These are phyloP conservation scores for Cebuella pygmaea DNA, from an alignment of 2,797 vertebrate species.

Conservation along the genomic window DNA sequence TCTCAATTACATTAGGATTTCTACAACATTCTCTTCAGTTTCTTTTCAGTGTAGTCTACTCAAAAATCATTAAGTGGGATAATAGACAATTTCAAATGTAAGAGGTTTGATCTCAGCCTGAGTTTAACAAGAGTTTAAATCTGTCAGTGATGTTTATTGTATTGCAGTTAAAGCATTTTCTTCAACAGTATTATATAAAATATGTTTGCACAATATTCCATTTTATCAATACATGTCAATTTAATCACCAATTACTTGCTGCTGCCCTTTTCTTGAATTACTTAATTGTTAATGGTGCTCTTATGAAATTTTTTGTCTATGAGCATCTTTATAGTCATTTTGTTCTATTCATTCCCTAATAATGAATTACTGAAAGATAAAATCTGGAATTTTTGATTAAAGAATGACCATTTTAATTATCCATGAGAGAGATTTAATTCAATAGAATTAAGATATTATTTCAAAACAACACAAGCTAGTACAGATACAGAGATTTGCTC, in stretches of 20 bases:
- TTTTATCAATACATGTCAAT: neutral
- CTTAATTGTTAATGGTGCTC: neutral
- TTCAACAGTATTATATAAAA: neutral
- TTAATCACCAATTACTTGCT: neutral
- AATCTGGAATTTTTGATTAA: neutral
- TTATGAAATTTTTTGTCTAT: neutral
- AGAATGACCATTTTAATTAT: neutral
- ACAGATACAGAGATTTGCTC: neutral
- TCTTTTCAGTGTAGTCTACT: slow-evolving; percentile 57
- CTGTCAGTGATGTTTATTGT: neutral
- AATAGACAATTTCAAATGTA: neutral
- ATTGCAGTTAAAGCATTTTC: neutral
- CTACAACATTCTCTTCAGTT: neutral
- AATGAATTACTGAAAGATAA: neutral
- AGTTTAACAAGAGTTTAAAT: neutral
- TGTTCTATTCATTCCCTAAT: neutral
- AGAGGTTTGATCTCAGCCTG: no score
- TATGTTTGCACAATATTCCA: no score
- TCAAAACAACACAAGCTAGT: neutral
- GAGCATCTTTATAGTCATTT: neutral
- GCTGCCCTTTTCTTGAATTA: neutral
- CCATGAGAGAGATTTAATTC: neutral
- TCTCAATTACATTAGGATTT: neutral
- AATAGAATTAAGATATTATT: neutral
- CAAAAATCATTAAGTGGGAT: neutral